Base-by-base conservation (phyloP, 2,888 invertebrate species). In the Limenitis camilla region DNA sequence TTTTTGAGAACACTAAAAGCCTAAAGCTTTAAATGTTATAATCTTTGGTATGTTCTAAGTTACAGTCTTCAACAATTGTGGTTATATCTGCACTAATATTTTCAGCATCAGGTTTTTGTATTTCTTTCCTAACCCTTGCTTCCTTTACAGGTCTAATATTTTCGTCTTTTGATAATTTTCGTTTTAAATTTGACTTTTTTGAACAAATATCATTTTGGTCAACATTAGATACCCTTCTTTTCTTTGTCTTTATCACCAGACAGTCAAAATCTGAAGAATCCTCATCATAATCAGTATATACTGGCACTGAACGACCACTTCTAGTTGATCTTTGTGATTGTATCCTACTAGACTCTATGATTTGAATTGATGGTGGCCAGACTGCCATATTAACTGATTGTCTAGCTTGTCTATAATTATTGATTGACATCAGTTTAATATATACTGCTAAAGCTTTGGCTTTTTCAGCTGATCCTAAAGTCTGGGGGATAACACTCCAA, bases 281-380 rank as follows among this genome's bases (percentile, higher is more conserved):
- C 66, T 86, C 87, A 74, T 85, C 85, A 65, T 80, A 79, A 5
- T 78, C 82, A 44, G 78, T 73, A 67, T 87, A 87, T 6, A 81
- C 73, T 10, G 87, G 87, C 35, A 79, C 81, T 11, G 78, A 72
- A 1, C 87, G 68, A 1, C 86, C 87, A 65, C 86, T 85, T 43
- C 87, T 74, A 4, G 87, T 87, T 4, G 85, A 82, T 30, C 86
- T 68, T 3, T 76, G 55, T 1, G 86, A 81, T 56, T 77, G 80
- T 9, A 77, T 61, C 60, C 80, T 76, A 3, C 76, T 71, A 33
- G 81, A 71, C 62, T 86, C 85, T 30, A 84, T 66, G 56, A 86
- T 85, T 62, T 85, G 83, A 44, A 87, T 67, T 11, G 85, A 80
- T 38, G 83, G 80, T 3, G 86, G 82, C 86, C 86, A 87, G 3